Evolutionary conservation across 2,888 invertebrate genomes (phyloP).

Genomic region (Phyto melanocephala): DNA sequence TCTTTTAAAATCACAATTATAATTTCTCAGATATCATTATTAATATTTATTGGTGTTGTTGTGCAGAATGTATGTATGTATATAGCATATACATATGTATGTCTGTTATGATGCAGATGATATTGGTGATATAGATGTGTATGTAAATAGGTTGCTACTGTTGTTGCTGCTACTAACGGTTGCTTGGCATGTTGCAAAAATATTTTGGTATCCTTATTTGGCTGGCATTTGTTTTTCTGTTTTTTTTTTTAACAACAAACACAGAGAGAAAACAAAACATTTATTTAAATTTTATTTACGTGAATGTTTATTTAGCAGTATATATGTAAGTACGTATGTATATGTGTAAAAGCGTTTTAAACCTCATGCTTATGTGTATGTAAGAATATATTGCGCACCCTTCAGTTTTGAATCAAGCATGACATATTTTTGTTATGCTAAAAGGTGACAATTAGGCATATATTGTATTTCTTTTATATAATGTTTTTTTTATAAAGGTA

Average conservation of each 20-base stretch:
- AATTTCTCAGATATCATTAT: conserved; percentile 8
- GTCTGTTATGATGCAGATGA: conserved; percentile 18
- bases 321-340: not conserved
- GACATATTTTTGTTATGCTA: too few species aligned
- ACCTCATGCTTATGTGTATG: conserved; percentile 16
- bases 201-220: conserved; percentile 50
- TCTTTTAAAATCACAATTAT: not conserved
- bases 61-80: too few species aligned
- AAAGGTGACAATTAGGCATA: too few species aligned
- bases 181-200: conserved; percentile 33
- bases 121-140: not conserved
- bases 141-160: not conserved
- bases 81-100: too few species aligned
- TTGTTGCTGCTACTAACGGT: not conserved
- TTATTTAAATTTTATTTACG: conserved; percentile 57
- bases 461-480: too few species aligned
- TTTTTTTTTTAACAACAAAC: not conserved
- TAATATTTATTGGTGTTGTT: conserved; percentile 24
- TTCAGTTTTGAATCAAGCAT: too few species aligned
- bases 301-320: not conserved
- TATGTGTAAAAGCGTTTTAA: conserved; percentile 49
- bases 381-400: not conserved
- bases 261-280: conserved; percentile 34
- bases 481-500: too few species aligned
- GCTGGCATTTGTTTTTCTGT: conserved; percentile 24